Evolutionary conservation across 2,113 vertebrate genomes (phyloP), one percentile per base, ranked within the genome.

Genomic region (Lophochroa leadbeateri): DNA sequence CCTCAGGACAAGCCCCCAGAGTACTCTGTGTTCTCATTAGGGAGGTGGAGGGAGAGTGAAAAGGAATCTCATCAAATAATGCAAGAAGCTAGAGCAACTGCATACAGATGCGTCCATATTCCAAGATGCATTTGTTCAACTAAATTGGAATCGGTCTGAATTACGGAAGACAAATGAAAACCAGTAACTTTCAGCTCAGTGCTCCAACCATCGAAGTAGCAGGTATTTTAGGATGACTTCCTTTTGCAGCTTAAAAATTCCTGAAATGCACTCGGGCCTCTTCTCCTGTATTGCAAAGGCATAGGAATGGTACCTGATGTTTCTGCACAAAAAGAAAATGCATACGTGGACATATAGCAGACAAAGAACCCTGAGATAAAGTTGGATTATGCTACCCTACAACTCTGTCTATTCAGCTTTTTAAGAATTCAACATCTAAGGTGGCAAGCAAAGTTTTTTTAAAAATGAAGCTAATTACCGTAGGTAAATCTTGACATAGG

Each of bases 121-220:
- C 68, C 41, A 58, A 77, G 41, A n/a, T 37, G 68, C 8, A 25
- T 37, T 69, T 58, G 15, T 39, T 61, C 52, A 37, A 4, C 18
- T 57, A 17, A 50, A 21, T 9, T 27, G n/a, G 13, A 82, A 65
- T 21, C 20, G 7, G 27, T 16, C 16, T 29, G 27, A 55, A 33
- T 37, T 21, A 41, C 1, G 5, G 71, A 69, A 72, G 33, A 19
- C 8, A 31, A 69, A 13, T 21, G 10, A 4, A n/a, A 70, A 60
- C 10, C 1, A 0, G 0, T 11, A 17, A 17, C 44, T 60, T 49
- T 28, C n/a, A 86, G 24, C 16, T 82, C 50, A 71, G 41, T 46
- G 39, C 23, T 49, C 16, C 52, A 60, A 17, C 65, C 17, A 50
- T 47, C 23, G 41, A 61, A 27, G 27, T 25, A 46, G 17, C 2